A percentile compares a stretch with the other conserved stretches of the same genome.
Evolutionary conservation across 1,140 invertebrate genomes (phyloP).

Genomic region (Sarcophaga bullata): DNA sequence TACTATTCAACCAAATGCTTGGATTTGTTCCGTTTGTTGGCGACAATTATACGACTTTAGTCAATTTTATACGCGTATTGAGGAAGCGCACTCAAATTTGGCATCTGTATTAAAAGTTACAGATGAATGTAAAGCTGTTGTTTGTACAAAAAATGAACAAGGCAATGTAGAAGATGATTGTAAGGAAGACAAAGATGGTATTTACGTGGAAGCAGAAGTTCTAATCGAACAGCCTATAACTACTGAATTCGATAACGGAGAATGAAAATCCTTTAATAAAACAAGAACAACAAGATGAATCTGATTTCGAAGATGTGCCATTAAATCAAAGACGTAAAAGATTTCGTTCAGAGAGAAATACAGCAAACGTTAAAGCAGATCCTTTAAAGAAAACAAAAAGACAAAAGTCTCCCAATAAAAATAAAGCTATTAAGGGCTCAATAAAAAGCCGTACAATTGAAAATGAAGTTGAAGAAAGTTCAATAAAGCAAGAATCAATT

Average conservation of each 20-base stretch:
- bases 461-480: background rate
- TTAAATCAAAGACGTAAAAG: no score
- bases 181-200: background rate
- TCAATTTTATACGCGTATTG: background rate
- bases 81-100: background rate
- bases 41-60: background rate
- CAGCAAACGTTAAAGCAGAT: background rate
- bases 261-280: background rate
- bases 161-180: background rate
- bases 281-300: background rate
- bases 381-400: background rate
- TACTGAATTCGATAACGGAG: background rate
- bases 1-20: background rate
- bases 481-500: background rate
- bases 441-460: background rate
- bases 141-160: background rate
- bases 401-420: background rate
- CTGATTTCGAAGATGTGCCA: background rate
- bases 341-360: no score
- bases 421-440: background rate
- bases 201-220: no score
- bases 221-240: background rate
- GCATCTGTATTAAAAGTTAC: background rate
- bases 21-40: background rate
- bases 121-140: background rate